These are phyloP conservation scores for Lasiommata megera DNA, from an alignment of 2,888 invertebrate genomes.

Conservation along the genomic window DNA sequence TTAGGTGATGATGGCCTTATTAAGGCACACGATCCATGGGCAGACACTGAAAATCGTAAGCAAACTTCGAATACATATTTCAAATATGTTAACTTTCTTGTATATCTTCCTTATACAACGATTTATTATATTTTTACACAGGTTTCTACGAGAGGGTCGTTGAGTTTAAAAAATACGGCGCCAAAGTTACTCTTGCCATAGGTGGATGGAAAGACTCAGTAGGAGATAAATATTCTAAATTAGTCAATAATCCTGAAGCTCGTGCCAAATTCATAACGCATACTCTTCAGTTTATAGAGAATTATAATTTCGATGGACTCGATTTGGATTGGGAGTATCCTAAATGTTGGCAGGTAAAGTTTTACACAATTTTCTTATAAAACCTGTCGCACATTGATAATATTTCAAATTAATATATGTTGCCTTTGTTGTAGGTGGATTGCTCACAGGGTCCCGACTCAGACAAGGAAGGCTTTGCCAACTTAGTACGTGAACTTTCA, in stretches of 20 bases:
- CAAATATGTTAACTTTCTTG: background rate
- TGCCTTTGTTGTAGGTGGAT: slow-evolving; percentile 83
- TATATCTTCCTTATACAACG: background rate
- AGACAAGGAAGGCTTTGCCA: slow-evolving; percentile 90
- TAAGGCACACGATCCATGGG: slow-evolving; percentile 94
- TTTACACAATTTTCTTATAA: background rate
- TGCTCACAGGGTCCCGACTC: slow-evolving; percentile 91
- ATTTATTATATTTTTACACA: slow-evolving; percentile 46
- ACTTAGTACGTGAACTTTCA: slow-evolving; percentile 87
- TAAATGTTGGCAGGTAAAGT: slow-evolving; percentile 88
- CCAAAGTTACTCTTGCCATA: slow-evolving; percentile 92
- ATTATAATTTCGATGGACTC: slow-evolving; percentile 94
- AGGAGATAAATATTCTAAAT: slow-evolving; percentile 92
- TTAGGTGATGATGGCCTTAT: slow-evolving; percentile 89
- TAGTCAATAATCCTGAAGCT: slow-evolving; percentile 88
- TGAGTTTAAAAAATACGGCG: slow-evolving; percentile 87
- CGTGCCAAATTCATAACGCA: slow-evolving; percentile 88
- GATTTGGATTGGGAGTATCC: slow-evolving; percentile 98
- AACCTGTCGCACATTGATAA: background rate
- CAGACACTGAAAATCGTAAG: slow-evolving; percentile 92
- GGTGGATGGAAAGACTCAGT: slow-evolving; percentile 98
- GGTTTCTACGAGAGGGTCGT: slow-evolving; percentile 93
- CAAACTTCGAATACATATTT: slow-evolving; percentile 6
- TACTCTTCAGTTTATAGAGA: slow-evolving; percentile 87
- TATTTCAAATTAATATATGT: background rate